A percentile compares a stretch with the other conserved stretches of the same genome.
Conservation (phyloP, 2,888 invertebrate species). For the Coelinius sp. region DNA sequence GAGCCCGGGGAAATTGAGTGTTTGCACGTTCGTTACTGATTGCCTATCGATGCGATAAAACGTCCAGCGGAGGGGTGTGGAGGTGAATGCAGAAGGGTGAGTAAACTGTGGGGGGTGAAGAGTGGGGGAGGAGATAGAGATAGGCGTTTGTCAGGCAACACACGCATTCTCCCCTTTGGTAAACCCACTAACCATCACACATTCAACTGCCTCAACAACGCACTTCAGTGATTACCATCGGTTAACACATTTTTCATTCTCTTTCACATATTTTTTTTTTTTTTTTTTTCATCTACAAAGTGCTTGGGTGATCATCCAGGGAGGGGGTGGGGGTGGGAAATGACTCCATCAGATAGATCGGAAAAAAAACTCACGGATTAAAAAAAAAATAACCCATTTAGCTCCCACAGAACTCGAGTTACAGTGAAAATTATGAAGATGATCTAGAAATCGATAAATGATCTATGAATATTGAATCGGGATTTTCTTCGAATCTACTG, state of each 20-base stretch:
- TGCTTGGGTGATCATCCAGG: too few species aligned
- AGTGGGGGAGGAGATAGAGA: neutral
- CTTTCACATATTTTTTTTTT: neutral
- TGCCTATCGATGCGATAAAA: slow-evolving; percentile 22
- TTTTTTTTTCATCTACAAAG: neutral
- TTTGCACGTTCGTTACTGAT: slow-evolving; percentile 25
- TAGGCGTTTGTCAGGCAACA: neutral
- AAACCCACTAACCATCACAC: neutral
- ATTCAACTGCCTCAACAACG: neutral
- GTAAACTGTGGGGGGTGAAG: neutral
- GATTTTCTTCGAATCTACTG: too few species aligned
- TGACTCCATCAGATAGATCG: too few species aligned
- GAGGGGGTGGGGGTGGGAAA: too few species aligned
- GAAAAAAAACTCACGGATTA: too few species aligned
- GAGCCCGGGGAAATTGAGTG: slow-evolving; percentile 17
- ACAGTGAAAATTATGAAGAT: too few species aligned
- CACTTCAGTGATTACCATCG: neutral
- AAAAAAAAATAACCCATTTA: too few species aligned
- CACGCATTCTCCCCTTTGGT: neutral
- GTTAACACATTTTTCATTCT: neutral
- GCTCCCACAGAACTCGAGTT: too few species aligned
- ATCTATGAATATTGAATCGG: too few species aligned
- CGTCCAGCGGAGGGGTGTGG: neutral
- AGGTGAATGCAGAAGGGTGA: neutral
- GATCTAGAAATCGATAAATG: too few species aligned